Evolutionary conservation across 2,888 invertebrate genomes (phyloP).

Genomic region (Polymixis lichenea): DNA sequence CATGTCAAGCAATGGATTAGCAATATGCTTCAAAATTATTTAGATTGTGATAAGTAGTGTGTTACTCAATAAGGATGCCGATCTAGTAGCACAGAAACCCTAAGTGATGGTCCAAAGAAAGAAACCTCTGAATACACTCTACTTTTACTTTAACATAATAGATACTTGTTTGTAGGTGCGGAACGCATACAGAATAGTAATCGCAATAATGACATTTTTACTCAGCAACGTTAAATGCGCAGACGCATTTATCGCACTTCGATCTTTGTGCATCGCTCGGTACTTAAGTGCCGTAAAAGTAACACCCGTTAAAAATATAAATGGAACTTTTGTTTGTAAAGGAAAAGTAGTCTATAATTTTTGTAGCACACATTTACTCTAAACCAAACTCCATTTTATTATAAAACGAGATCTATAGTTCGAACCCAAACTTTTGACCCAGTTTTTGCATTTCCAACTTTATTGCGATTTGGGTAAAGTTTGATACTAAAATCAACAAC

Average conservation of each 20-base stretch:
- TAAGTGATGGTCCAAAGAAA: background rate
- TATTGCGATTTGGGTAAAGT: too few relatives aligned
- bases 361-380: background rate
- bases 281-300: slow-evolving; percentile 13
- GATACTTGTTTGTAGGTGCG: background rate
- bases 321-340: slow-evolving; percentile 1
- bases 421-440: too few relatives aligned
- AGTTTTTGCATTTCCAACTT: too few relatives aligned
- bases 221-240: background rate
- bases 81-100: too few relatives aligned
- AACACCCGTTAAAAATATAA: background rate
- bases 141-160: slow-evolving; percentile 7
- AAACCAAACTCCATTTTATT: background rate
- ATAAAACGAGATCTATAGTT: too few relatives aligned
- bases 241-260: slow-evolving; percentile 1
- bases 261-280: slow-evolving; percentile 22
- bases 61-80: too few relatives aligned
- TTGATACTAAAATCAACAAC: too few relatives aligned
- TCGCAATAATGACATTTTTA: slow-evolving; percentile 2
- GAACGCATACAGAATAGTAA: background rate
- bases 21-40: too few relatives aligned
- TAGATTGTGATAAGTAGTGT: too few relatives aligned
- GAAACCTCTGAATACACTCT: background rate
- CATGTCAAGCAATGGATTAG: too few relatives aligned
- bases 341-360: background rate